Evolutionary conservation across 2,113 vertebrate genomes (phyloP), one percentile per base, ranked within the genome.

Genomic region (Platichthys flesus): DNA sequence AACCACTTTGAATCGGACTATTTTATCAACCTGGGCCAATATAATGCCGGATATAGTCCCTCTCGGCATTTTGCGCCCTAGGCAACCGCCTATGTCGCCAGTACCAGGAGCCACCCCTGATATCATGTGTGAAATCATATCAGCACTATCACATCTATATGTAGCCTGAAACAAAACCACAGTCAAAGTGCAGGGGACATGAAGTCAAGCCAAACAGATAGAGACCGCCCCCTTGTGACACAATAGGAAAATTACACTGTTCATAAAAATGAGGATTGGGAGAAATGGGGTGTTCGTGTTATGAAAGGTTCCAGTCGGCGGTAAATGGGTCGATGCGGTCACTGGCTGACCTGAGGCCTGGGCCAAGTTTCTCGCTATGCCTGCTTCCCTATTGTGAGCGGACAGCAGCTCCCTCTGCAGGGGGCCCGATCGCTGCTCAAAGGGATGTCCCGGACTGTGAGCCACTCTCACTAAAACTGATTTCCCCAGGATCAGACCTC

Each of bases 291-390:
- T 71, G 71, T 12, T 16, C 42, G 0, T 52, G 54, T 21, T 45
- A 70, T 74, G 69, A 71, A 71, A n/a, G 74, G 67, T 66, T 82
- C 59, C 64, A 21, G 21, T 82, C 73, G 71, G 45, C 54, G 13
- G 55, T 66, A 81, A 70, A 71, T 81, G 66, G 76, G 71, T 40
- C 42, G 59, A 59, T 82, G 37, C 20, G 16, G 37, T 82, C 74
- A 35, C 66, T 65, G 47, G 55, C 63, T 65, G 59, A 20, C 64
- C 52, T 69, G 40, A 55, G 59, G 28, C 37, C 59, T 4, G 76
- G 51, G 80, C 74, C 84, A 87, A 78, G 55, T 79, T 78, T 84
- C 28, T 90, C 70, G 68, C 77, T 68, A 51, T 80, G 73, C 81
- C 67, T 3, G 59, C 58, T 54, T 68, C 52, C 75, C 72, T 72